Conservation (phyloP, 2,888 invertebrate species). For the Boloria selene region DNA sequence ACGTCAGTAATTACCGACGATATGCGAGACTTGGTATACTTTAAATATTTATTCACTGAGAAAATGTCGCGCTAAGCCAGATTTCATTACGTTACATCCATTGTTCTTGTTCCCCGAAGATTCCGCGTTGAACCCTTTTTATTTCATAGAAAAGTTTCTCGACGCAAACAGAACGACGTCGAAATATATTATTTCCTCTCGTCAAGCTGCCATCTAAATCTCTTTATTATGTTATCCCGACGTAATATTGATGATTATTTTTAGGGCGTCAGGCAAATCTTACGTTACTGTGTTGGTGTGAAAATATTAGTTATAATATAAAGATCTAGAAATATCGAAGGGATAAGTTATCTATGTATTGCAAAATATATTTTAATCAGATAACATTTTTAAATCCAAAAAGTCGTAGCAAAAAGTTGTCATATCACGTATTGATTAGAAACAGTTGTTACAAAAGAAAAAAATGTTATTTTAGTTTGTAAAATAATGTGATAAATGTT, state of each 20-base stretch:
- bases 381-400: too few relatives aligned
- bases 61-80: conserved; percentile 19
- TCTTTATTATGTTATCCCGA: conserved; percentile 17
- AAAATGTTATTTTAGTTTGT: too few relatives aligned
- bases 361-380: too few relatives aligned
- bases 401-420: too few relatives aligned
- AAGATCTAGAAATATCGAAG: background rate
- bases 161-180: conserved; percentile 10
- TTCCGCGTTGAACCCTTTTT: conserved; percentile 24
- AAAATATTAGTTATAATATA: conserved; percentile 4
- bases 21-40: conserved; percentile 1
- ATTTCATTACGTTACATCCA: conserved; percentile 28
- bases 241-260: conserved; percentile 24
- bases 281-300: background rate
- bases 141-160: conserved; percentile 23
- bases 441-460: too few relatives aligned
- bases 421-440: too few relatives aligned
- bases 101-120: conserved; percentile 23
- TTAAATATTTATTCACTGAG: conserved; percentile 24
- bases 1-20: background rate
- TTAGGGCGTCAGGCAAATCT: conserved; percentile 5
- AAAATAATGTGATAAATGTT: too few relatives aligned
- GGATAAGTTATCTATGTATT: background rate
- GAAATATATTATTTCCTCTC: conserved; percentile 22
- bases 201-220: conserved; percentile 19